These are phyloP conservation scores for Clepsis dumicolana DNA, from an alignment of 2,888 invertebrate genomes.

Conservation along the genomic window DNA sequence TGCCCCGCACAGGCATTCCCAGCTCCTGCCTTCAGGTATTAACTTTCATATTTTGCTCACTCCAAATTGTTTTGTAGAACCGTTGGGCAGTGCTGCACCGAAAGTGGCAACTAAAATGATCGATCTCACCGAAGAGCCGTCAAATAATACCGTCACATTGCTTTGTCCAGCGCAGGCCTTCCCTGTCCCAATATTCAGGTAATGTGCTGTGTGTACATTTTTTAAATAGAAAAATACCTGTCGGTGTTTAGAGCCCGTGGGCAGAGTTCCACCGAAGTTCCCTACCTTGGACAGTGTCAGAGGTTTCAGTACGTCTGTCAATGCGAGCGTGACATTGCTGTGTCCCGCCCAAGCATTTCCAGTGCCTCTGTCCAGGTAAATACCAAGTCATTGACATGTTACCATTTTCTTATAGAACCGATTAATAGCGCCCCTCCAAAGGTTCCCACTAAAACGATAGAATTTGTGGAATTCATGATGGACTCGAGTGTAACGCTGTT, in stretches of 20 bases:
- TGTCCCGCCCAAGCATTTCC: constrained; percentile 91
- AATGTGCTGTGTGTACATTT: constrained; percentile 52
- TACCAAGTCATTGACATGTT: constrained; percentile 51
- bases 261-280: constrained; percentile 89
- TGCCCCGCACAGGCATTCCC: constrained; percentile 93
- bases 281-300: constrained; percentile 89
- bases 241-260: constrained; percentile 84
- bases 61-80: constrained; percentile 81
- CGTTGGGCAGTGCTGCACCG: constrained; percentile 89
- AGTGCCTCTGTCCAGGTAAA: constrained; percentile 88
- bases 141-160: constrained; percentile 74
- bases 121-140: constrained; percentile 73
- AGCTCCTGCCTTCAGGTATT: constrained; percentile 88
- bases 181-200: constrained; percentile 90
- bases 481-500: constrained; percentile 87
- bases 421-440: constrained; percentile 90
- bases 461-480: constrained; percentile 75
- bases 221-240: constrained; percentile 46
- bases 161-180: constrained; percentile 89
- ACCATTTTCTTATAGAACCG: constrained; percentile 86
- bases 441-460: constrained; percentile 85
- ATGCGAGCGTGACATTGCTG: constrained; percentile 86
- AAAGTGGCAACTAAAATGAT: constrained; percentile 87
- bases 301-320: constrained; percentile 80
- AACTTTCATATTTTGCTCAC: constrained; percentile 45